Conservation (phyloP, 2,797 vertebrate genomes). For the Micropoecilia bifurca region DNA sequence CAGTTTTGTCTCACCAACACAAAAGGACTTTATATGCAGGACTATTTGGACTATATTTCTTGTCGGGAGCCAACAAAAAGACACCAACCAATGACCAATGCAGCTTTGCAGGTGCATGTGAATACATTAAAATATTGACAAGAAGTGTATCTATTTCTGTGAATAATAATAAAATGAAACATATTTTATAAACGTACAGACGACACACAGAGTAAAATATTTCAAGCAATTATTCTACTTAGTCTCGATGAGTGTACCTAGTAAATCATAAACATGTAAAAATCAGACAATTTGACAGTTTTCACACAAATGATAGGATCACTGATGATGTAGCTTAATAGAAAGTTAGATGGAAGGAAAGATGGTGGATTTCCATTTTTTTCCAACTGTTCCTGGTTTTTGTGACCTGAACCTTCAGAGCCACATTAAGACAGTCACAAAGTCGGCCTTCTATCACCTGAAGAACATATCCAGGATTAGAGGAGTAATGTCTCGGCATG, state of each 20-base stretch:
- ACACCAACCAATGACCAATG: not conserved
- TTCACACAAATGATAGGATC: not conserved
- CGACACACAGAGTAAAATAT: not conserved
- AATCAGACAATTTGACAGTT: not conserved
- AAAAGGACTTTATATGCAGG: constrained; percentile 23
- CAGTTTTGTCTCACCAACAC: not conserved
- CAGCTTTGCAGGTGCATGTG: not conserved
- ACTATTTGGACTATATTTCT: constrained; percentile 21
- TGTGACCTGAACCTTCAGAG: too few species aligned
- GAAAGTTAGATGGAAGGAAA: not conserved
- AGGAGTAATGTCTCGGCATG: too few species aligned
- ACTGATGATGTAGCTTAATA: not conserved
- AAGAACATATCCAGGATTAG: too few species aligned
- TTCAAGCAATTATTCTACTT: not conserved
- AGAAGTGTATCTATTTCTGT: not conserved
- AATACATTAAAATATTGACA: not conserved
- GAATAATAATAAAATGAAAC: not conserved
- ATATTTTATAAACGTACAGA: not conserved
- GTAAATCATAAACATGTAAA: not conserved
- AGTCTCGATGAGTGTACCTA: not conserved
- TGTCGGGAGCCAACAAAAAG: constrained; percentile 4
- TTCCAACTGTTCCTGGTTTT: too few species aligned
- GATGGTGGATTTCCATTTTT: not conserved
- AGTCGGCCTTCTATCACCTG: too few species aligned
- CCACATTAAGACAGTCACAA: too few species aligned